These are phyloP conservation scores for Calidris pygmaea DNA, from an alignment of 2,113 vertebrate genomes.

Conservation along the genomic window DNA sequence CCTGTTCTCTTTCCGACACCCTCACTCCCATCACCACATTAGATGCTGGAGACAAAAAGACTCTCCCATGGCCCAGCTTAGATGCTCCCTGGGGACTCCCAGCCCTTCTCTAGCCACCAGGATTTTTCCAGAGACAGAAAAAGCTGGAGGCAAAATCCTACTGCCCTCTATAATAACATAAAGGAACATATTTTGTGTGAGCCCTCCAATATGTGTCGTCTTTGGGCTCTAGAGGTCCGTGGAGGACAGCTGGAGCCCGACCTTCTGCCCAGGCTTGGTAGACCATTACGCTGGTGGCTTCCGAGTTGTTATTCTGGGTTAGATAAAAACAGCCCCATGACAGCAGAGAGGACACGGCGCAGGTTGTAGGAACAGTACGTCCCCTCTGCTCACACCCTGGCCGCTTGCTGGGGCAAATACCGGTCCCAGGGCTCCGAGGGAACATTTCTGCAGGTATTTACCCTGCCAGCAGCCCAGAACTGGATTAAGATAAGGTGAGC, in stretches of 20 bases:
- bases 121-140: not conserved
- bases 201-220: not conserved
- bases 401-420: not conserved
- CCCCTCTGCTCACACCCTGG: not conserved
- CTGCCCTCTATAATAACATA: rapidly evolving
- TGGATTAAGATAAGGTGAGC: not conserved
- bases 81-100: not conserved
- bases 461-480: slow-evolving; percentile 8
- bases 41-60: not conserved
- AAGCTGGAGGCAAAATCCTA: not conserved
- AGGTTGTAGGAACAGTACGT: not conserved
- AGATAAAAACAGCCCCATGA: not conserved
- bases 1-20: rapidly evolving
- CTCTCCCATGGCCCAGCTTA: not conserved
- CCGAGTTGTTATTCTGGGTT: not conserved
- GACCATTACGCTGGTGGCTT: rapidly evolving
- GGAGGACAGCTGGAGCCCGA: not conserved
- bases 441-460: slow-evolving; percentile 40
- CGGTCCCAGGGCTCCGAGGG: not conserved
- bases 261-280: not conserved
- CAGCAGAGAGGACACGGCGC: not conserved
- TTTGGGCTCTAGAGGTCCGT: not conserved
- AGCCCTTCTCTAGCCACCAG: not conserved
- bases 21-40: rapidly evolving
- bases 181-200: not conserved